Evolutionary conservation across 2,888 invertebrate species (phyloP).

Genomic region (Chironomus tentans): DNA sequence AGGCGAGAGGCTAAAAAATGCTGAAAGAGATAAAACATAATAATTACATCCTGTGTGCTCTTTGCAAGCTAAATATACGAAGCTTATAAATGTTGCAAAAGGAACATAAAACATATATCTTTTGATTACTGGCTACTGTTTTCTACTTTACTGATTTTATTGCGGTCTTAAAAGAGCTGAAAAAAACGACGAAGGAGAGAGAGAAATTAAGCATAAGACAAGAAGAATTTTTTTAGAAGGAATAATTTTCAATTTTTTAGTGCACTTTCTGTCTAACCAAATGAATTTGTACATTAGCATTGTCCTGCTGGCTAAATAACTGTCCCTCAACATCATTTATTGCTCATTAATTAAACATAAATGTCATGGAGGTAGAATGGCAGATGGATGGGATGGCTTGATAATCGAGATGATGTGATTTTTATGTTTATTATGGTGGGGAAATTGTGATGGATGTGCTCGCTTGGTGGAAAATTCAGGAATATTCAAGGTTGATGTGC

Average conservation of each 20-base stretch:
- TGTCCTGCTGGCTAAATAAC: no score
- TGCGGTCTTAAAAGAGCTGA: conserved; percentile 6
- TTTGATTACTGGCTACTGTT: conserved; percentile 27
- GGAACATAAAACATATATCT: conserved; percentile 16
- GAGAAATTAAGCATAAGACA: no score
- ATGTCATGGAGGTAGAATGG: no score
- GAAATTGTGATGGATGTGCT: no score
- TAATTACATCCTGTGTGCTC: conserved; percentile 24
- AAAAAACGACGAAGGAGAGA: background rate
- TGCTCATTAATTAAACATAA: no score
- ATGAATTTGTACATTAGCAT: background rate
- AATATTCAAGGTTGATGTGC: no score
- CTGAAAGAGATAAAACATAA: conserved; percentile 18
- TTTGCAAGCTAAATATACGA: background rate
- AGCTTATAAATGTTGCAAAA: conserved; percentile 6
- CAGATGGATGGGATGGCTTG: no score
- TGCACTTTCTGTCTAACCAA: background rate
- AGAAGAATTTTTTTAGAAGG: background rate
- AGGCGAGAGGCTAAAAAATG: background rate
- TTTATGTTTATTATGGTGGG: no score
- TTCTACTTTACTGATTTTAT: conserved; percentile 1
- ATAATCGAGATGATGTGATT: no score
- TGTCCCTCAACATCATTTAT: no score
- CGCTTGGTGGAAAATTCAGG: no score
- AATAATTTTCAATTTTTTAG: background rate